Evolutionary conservation across 2,888 invertebrate species (phyloP).

Genomic region (Tetrapedia diversipes): DNA sequence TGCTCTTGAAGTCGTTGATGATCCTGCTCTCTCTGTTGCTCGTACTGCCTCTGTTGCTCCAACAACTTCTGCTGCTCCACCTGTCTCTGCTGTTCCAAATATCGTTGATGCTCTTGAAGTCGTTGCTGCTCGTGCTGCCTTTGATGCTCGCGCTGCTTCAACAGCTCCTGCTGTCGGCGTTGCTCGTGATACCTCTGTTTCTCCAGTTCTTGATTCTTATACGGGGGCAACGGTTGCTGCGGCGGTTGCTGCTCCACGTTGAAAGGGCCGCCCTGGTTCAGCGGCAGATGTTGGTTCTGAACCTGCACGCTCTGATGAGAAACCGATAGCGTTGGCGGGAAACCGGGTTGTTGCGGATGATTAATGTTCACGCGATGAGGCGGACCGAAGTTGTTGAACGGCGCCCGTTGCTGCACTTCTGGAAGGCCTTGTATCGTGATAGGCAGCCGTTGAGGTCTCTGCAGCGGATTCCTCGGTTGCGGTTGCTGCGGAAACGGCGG

Average conservation of each 20-base stretch:
- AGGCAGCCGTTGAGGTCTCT: conserved; percentile 74
- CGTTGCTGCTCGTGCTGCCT: conserved; percentile 78
- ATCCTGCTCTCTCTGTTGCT: conserved; percentile 73
- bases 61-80: conserved; percentile 68
- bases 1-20: too few relatives aligned
- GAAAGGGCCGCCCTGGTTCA: conserved; percentile 60
- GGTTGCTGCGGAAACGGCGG: conserved; percentile 52
- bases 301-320: conserved; percentile 77
- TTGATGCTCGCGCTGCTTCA: conserved; percentile 73
- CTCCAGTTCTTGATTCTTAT: conserved; percentile 73
- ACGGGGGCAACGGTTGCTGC: conserved; percentile 55
- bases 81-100: conserved; percentile 71
- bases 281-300: conserved; percentile 69
- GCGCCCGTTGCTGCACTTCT: conserved; percentile 77
- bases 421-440: conserved; percentile 80
- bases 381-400: conserved; percentile 77
- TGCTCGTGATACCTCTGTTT: conserved; percentile 75
- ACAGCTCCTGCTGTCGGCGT: conserved; percentile 79
- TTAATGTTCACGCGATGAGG: conserved; percentile 82
- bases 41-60: conserved; percentile 76
- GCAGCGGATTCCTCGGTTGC: conserved; percentile 55
- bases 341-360: conserved; percentile 76
- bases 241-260: conserved; percentile 63
- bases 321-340: conserved; percentile 72
- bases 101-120: conserved; percentile 73